phyloP scores from a whole-genome alignment of 2,797 vertebrate species.

The Oreochromis grahami region DNA sequence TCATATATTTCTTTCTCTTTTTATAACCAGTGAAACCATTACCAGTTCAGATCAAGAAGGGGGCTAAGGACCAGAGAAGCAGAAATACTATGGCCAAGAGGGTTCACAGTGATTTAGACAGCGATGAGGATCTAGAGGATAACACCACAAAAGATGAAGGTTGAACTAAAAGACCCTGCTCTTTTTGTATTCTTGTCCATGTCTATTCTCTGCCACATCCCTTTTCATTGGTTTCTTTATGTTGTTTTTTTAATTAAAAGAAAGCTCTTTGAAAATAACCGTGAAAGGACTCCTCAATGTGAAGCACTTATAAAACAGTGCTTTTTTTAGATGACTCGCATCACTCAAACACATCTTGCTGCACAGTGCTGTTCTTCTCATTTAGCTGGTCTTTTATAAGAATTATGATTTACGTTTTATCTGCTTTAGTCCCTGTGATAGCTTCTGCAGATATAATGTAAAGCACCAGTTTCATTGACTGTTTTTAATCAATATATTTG shows the following conservation, averaged over 20 bases:
- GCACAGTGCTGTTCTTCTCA: constrained; percentile 39
- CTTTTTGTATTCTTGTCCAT: constrained; percentile 26
- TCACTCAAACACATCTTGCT: constrained; percentile 28
- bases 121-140: constrained; percentile 87
- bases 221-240: constrained; percentile 25
- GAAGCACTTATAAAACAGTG: constrained; percentile 13
- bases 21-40: constrained; percentile 78
- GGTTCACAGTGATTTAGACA: constrained; percentile 88
- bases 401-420: constrained; percentile 16
- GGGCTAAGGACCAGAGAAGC: constrained; percentile 82
- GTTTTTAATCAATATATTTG: constrained; percentile 66
- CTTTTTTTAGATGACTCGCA: constrained; percentile 9
- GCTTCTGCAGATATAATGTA: constrained; percentile 54
- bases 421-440: constrained; percentile 48
- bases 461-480: constrained; percentile 42
- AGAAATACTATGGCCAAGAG: constrained; percentile 82
- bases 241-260: constrained; percentile 6
- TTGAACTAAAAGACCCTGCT: constrained; percentile 31
- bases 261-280: constrained; percentile 24
- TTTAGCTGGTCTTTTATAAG: constrained; percentile 30
- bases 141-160: constrained; percentile 76
- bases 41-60: constrained; percentile 82
- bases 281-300: constrained; percentile 6
- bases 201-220: constrained; percentile 17
- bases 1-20: not conserved